Evolutionary conservation across 1,140 invertebrate genomes (phyloP).

Genomic region (Dermatophagoides farinae): DNA sequence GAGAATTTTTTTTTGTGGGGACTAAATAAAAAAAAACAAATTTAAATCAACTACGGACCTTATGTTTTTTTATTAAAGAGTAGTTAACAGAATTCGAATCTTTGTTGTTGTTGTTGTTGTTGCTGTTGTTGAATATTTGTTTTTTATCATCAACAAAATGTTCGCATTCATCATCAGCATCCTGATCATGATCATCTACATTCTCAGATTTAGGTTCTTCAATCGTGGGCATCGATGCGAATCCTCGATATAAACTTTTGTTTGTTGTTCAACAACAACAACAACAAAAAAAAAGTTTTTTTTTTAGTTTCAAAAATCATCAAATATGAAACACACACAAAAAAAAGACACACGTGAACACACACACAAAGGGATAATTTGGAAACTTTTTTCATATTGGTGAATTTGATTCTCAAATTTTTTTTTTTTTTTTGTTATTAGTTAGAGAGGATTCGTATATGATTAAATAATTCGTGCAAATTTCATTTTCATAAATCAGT

Average conservation of each 20-base stretch:
- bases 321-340: too few species aligned
- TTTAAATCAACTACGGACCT: not conserved
- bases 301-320: too few species aligned
- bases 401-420: too few species aligned
- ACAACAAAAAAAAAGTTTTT: not conserved
- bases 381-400: too few species aligned
- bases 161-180: not conserved
- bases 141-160: not conserved
- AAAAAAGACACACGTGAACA: too few species aligned
- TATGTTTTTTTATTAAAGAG: not conserved
- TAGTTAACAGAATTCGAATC: not conserved
- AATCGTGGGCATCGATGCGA: constrained; percentile 16
- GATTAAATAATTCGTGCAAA: too few species aligned
- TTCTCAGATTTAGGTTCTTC: constrained; percentile 5
- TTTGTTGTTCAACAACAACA: not conserved
- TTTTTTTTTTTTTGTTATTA: too few species aligned
- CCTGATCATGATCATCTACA: not conserved
- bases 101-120: too few species aligned
- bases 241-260: constrained; percentile 13
- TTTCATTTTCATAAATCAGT: not conserved
- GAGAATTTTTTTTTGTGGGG: too few species aligned
- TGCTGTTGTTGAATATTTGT: not conserved
- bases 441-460: too few species aligned
- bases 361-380: too few species aligned
- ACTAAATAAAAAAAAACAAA: too few species aligned